These are phyloP conservation scores for Scrobipalpa costella DNA, from an alignment of 2,888 invertebrate species.

Conservation along the genomic window DNA sequence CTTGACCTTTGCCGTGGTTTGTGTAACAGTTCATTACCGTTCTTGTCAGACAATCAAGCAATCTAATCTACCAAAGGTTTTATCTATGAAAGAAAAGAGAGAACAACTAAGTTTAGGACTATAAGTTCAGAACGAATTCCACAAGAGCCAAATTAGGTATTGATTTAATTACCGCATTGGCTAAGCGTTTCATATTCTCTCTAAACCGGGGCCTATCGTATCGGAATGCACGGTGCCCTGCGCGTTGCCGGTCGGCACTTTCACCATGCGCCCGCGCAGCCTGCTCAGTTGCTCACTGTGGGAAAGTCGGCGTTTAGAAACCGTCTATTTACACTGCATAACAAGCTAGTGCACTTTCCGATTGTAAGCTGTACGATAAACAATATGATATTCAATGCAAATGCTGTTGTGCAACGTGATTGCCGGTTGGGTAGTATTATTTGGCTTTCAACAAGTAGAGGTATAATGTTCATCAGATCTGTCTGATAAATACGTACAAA, in stretches of 20 bases:
- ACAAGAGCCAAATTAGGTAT: background rate
- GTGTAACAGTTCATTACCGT: no score
- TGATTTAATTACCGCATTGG: background rate
- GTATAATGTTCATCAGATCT: background rate
- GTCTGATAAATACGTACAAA: background rate
- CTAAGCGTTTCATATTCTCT: slow-evolving; percentile 39
- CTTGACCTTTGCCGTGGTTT: no score
- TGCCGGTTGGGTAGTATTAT: background rate
- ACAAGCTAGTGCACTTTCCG: slow-evolving; percentile 26
- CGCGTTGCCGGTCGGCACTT: slow-evolving; percentile 60
- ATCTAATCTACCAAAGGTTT: no score
- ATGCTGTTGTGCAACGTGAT: background rate
- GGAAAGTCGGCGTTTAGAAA: slow-evolving; percentile 76
- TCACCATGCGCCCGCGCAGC: slow-evolving; percentile 50
- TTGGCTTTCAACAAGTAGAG: background rate
- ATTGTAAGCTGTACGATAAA: slow-evolving; percentile 21
- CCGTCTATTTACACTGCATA: slow-evolving; percentile 52
- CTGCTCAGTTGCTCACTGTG: slow-evolving; percentile 48
- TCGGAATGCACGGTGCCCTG: slow-evolving; percentile 67
- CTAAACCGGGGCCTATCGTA: slow-evolving; percentile 61
- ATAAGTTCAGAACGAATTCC: background rate
- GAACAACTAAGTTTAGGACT: no score
- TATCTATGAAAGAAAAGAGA: no score
- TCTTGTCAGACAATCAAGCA: no score
- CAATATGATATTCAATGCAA: slow-evolving; percentile 27